These are phyloP conservation scores for Nymphicus hollandicus DNA, from an alignment of 2,113 vertebrate genomes.

Conservation along the genomic window DNA sequence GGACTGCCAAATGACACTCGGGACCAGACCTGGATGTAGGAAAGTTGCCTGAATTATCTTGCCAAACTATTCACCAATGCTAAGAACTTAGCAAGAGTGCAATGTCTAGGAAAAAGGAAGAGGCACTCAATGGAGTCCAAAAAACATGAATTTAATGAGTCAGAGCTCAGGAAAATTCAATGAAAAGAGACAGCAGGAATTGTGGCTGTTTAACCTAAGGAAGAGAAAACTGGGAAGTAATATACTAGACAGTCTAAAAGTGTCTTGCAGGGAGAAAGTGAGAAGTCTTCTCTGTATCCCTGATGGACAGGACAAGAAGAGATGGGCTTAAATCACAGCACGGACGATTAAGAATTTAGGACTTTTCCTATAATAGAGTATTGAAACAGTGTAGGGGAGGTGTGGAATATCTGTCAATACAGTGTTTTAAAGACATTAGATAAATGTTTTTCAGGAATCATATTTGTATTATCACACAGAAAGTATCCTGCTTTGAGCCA, in stretches of 20 bases:
- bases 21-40: not conserved
- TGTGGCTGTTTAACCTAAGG: not conserved
- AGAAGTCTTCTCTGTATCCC: not conserved
- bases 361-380: not conserved
- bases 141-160: not conserved
- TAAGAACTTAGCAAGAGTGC: not conserved
- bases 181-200: not conserved
- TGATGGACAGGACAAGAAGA: not conserved
- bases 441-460: not conserved
- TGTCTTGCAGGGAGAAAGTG: not conserved
- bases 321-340: not conserved
- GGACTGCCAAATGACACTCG: not conserved
- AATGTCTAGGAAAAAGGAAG: not conserved
- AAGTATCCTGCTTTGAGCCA: not conserved
- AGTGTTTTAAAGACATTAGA: not conserved
- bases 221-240: not conserved
- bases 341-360: not conserved
- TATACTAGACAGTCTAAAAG: not conserved
- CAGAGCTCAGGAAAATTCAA: not conserved
- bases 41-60: not conserved
- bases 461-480: not conserved
- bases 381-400: not conserved
- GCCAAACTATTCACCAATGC: not conserved
- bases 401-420: not conserved
- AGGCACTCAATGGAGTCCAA: not conserved